Percentiles rank a stretch among this genome's conserved stretches.
Evolutionary conservation across 2,797 vertebrate species (phyloP).

Genomic region (Myotis pilosus): DNA sequence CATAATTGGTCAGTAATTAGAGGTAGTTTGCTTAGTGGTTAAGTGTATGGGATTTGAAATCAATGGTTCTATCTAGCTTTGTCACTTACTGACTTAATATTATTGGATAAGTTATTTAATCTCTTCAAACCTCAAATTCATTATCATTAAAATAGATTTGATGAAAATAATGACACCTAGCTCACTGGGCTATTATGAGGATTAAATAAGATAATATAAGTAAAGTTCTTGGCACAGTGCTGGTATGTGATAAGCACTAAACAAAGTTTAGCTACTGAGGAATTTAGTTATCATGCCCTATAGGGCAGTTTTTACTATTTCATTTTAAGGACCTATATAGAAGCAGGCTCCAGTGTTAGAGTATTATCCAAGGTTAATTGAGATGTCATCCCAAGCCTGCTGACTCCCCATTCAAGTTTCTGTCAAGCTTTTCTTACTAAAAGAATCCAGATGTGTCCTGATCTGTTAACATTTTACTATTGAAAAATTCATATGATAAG

Average conservation of each 20-base stretch:
- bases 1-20: neutral
- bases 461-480: neutral
- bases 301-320: slow-evolving; percentile 24
- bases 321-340: neutral
- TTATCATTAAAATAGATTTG: slow-evolving; percentile 9
- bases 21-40: neutral
- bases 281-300: slow-evolving; percentile 8
- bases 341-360: slow-evolving; percentile 21
- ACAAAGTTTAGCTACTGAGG: neutral
- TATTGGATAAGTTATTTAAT: slow-evolving; percentile 4
- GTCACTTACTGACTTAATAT: neutral
- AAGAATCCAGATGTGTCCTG: neutral
- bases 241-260: neutral
- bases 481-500: neutral
- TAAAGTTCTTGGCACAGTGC: slow-evolving; percentile 15
- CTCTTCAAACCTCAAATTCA: slow-evolving; percentile 18
- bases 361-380: neutral
- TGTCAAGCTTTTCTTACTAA: slow-evolving; percentile 1
- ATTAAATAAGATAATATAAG: slow-evolving; percentile 25
- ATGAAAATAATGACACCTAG: slow-evolving; percentile 2
- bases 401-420: neutral
- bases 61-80: neutral
- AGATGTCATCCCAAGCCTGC: neutral
- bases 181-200: neutral
- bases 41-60: neutral